A percentile compares a stretch with the other conserved stretches of the same genome.
These are phyloP conservation scores for Thinocorus orbignyianus DNA, from an alignment of 2,113 vertebrate genomes.

Conservation along the genomic window DNA sequence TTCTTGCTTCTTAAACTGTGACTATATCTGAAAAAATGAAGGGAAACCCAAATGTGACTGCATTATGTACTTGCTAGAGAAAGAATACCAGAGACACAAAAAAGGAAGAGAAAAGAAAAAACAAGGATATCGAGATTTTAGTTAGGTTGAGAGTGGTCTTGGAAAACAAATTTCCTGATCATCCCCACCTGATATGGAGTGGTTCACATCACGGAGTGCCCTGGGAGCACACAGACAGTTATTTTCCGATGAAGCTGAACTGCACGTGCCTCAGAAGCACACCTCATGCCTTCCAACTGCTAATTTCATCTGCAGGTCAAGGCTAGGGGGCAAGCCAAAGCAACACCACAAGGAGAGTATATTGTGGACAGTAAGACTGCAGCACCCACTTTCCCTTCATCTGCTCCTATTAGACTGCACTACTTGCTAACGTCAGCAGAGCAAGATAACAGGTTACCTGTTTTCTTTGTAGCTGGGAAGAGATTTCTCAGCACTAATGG, in stretches of 20 bases:
- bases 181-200: accelerated
- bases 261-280: not conserved
- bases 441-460: not conserved
- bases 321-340: not conserved
- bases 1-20: not conserved
- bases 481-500: not conserved
- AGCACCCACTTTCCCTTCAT: not conserved
- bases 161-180: not conserved
- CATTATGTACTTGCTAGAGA: not conserved
- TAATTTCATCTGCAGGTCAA: not conserved
- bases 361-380: not conserved
- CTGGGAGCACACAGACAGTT: not conserved
- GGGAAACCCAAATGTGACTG: not conserved
- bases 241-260: not conserved
- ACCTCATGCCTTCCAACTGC: not conserved
- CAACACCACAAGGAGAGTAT: not conserved
- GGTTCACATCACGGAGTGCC: not conserved
- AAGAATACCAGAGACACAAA: not conserved
- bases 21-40: accelerated
- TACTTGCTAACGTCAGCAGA: not conserved
- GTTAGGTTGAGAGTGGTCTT: not conserved
- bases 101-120: not conserved
- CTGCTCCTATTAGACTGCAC: not conserved
- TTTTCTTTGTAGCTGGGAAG: not conserved
- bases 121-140: not conserved